These are phyloP conservation scores for Drosophila neonasuta DNA, from an alignment of 2,888 invertebrate species.

Conservation along the genomic window DNA sequence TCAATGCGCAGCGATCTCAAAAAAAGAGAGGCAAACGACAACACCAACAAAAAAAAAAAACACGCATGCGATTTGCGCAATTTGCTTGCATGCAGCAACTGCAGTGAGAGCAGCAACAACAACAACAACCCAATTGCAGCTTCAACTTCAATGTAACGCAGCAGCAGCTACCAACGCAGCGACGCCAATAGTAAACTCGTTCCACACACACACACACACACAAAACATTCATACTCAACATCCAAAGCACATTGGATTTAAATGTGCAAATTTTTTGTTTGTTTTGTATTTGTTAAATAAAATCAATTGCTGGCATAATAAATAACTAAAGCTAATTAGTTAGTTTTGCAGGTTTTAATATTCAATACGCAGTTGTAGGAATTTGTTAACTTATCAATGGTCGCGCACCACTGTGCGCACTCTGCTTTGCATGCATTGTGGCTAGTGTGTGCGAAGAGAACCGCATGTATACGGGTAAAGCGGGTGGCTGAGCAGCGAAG, in stretches of 20 bases:
- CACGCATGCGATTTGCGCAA: conserved; percentile 66
- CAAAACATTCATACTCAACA: conserved; percentile 28
- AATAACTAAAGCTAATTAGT: too few relatives aligned
- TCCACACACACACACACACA: conserved; percentile 51
- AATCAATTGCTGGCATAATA: neutral
- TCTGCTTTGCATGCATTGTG: conserved; percentile 24
- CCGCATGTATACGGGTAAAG: conserved; percentile 21
- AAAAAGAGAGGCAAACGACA: conserved; percentile 15
- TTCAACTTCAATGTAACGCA: conserved; percentile 33
- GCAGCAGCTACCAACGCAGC: conserved; percentile 59
- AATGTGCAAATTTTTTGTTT: neutral
- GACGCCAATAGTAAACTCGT: conserved; percentile 60
- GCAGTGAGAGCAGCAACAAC: conserved; percentile 11
- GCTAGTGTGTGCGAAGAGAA: conserved; percentile 12
- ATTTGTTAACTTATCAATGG: neutral
- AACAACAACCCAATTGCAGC: conserved; percentile 15
- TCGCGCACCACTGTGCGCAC: conserved; percentile 34
- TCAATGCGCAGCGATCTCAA: conserved; percentile 51
- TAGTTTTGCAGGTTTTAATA: too few relatives aligned
- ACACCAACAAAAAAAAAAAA: conserved; percentile 11
- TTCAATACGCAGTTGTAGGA: neutral
- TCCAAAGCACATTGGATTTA: conserved; percentile 39
- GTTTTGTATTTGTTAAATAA: neutral
- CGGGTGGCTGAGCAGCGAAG: conserved; percentile 43
- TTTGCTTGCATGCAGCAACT: conserved; percentile 31